Percentiles rank a stretch among this genome's conserved stretches.
These are phyloP conservation scores for Panurus biarmicus DNA, from an alignment of 2,113 vertebrate species.

Conservation along the genomic window DNA sequence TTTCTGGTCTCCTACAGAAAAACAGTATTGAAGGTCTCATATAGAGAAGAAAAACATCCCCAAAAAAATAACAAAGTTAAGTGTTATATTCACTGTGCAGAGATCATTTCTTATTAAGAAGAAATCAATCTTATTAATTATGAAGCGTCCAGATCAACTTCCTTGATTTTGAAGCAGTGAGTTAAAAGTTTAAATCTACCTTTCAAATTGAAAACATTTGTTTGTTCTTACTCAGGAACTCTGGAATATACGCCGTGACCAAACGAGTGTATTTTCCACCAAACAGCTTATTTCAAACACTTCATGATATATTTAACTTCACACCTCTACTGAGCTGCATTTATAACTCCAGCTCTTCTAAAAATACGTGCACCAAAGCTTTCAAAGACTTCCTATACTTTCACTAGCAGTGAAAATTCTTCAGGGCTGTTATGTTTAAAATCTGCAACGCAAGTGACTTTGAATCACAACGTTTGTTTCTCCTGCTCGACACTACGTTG, in stretches of 20 bases:
- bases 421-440: background rate
- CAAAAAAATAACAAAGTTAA: background rate
- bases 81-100: background rate
- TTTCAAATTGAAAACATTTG: background rate
- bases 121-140: background rate
- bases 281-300: background rate
- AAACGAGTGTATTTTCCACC: background rate
- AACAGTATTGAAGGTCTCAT: background rate
- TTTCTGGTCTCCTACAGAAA: background rate
- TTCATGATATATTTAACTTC: background rate
- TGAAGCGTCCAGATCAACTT: background rate
- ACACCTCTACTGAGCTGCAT: background rate
- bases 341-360: background rate
- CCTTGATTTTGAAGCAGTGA: background rate
- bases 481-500: conserved; percentile 3
- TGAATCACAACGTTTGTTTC: background rate
- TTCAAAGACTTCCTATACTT: conserved; percentile 8
- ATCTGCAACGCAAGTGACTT: background rate
- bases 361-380: background rate
- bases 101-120: background rate
- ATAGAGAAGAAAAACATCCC: background rate
- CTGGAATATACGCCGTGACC: background rate
- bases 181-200: background rate
- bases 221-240: background rate
- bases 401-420: conserved; percentile 34